These are phyloP conservation scores for Mnemiopsis leidyi DNA, from an alignment of 37 sponge, comb jelly and placozoan genomes.

Conservation along the genomic window DNA sequence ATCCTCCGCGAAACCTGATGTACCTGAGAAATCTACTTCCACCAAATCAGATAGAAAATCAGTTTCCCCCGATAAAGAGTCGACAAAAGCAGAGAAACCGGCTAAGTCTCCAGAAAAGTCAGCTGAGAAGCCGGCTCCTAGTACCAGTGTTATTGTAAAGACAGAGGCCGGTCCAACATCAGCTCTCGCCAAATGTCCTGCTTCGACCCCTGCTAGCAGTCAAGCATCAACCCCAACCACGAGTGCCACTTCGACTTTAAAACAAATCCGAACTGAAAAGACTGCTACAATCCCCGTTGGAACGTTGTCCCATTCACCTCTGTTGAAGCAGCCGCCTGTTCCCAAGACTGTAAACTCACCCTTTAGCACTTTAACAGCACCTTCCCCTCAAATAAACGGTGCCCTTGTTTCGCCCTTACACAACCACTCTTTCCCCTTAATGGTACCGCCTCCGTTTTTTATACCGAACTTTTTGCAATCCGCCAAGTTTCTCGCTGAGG, in stretches of 20 bases:
- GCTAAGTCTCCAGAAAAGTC: neutral
- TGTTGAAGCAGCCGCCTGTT: neutral
- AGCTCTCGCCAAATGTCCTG: neutral
- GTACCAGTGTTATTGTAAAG: neutral
- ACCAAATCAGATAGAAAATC: neutral
- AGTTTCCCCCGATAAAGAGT: neutral
- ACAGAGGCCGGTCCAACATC: slow-evolving; percentile 6
- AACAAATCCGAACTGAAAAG: slow-evolving; percentile 35
- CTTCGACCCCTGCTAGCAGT: neutral
- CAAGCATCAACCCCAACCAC: neutral
- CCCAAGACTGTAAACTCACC: slow-evolving; percentile 17
- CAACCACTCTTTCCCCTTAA: slow-evolving; percentile 40
- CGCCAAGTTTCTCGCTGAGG: slow-evolving; percentile 37
- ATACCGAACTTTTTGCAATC: slow-evolving; percentile 35
- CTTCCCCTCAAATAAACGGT: neutral
- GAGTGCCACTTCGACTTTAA: neutral
- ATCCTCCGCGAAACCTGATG: neutral
- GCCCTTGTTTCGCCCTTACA: slow-evolving; percentile 45
- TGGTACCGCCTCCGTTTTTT: slow-evolving; percentile 33
- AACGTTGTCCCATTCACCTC: slow-evolving; percentile 3
- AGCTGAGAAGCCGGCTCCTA: neutral
- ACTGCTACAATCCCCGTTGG: slow-evolving; percentile 40
- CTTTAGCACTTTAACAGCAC: slow-evolving; percentile 6
- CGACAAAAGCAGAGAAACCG: neutral
- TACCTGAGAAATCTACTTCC: neutral